A percentile compares a stretch with the other conserved stretches of the same genome.
Evolutionary conservation across 2,797 vertebrate species (phyloP).

Genomic region (Hippoglossus hippoglossus): DNA sequence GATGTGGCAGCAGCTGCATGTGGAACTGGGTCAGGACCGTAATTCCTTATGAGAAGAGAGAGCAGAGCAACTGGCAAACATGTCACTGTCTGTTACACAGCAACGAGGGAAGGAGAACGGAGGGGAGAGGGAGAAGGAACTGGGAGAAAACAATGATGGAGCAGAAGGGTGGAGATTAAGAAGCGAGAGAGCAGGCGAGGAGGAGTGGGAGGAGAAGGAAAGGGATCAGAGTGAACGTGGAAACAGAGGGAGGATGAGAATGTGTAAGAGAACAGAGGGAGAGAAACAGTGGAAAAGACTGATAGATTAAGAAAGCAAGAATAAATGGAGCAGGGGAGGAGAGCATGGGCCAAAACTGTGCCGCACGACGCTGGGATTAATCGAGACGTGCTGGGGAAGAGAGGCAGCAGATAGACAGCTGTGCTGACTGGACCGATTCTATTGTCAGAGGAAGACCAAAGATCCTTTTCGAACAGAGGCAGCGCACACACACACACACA

Average conservation of each 20-base stretch:
- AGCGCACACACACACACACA: slow-evolving; percentile 39
- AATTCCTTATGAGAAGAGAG: slow-evolving; percentile 67
- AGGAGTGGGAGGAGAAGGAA: slow-evolving; percentile 38
- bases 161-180: slow-evolving; percentile 38
- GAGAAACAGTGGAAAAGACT: slow-evolving; percentile 6
- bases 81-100: slow-evolving; percentile 66
- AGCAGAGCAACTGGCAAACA: slow-evolving; percentile 58
- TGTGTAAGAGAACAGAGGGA: slow-evolving; percentile 6
- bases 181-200: slow-evolving; percentile 15
- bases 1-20: slow-evolving; percentile 51
- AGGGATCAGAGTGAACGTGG: slow-evolving; percentile 26
- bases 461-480: slow-evolving; percentile 65
- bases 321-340: slow-evolving; percentile 23
- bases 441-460: slow-evolving; percentile 68
- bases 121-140: slow-evolving; percentile 20
- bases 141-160: slow-evolving; percentile 27
- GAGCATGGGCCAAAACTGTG: slow-evolving; percentile 15
- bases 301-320: slow-evolving; percentile 26
- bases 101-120: slow-evolving; percentile 24
- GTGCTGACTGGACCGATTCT: slow-evolving; percentile 73
- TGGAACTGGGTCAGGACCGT: slow-evolving; percentile 69
- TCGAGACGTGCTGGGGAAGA: slow-evolving; percentile 47
- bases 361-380: slow-evolving; percentile 47
- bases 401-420: slow-evolving; percentile 65
- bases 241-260: slow-evolving; percentile 7